phyloP scores from a whole-genome alignment of 2,797 vertebrate species.

The Myotis planiceps region DNA sequence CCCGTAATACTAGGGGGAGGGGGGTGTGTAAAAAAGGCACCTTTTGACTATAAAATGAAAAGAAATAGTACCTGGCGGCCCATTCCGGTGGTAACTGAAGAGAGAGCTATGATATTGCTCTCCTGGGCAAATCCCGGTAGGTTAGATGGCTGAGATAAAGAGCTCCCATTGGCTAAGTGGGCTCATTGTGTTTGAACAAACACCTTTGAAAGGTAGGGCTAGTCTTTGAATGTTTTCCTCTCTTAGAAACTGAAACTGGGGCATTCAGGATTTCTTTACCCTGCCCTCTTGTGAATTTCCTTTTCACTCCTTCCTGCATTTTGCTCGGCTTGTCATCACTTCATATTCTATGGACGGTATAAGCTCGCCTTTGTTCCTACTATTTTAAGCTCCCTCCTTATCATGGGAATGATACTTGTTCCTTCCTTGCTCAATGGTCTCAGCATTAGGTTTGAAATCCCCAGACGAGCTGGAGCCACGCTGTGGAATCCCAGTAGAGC shows the following conservation, averaged over 20 bases:
- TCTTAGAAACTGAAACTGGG: constrained; percentile 56
- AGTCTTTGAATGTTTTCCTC: constrained; percentile 40
- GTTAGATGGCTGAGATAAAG: neutral
- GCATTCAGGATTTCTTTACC: neutral
- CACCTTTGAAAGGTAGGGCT: constrained; percentile 33
- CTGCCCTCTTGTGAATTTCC: constrained; percentile 3
- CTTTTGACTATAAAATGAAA: neutral
- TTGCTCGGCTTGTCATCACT: constrained; percentile 51
- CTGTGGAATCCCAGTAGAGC: neutral
- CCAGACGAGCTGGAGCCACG: constrained; percentile 58
- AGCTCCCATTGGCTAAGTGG: neutral
- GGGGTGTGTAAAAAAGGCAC: neutral
- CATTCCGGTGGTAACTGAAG: neutral
- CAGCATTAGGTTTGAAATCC: constrained; percentile 25
- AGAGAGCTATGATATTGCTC: neutral
- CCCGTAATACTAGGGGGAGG: neutral
- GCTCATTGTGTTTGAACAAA: constrained; percentile 56
- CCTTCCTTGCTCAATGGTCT: constrained; percentile 23
- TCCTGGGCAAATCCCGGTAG: constrained; percentile 6
- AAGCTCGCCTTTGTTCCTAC: constrained; percentile 57
- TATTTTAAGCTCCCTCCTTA: constrained; percentile 64
- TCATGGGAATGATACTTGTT: constrained; percentile 7
- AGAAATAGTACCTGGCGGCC: neutral
- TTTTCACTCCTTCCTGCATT: constrained; percentile 22
- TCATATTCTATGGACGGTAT: neutral